phyloP scores from a whole-genome alignment of 2,888 invertebrate species.

The Diaphora mendica region DNA sequence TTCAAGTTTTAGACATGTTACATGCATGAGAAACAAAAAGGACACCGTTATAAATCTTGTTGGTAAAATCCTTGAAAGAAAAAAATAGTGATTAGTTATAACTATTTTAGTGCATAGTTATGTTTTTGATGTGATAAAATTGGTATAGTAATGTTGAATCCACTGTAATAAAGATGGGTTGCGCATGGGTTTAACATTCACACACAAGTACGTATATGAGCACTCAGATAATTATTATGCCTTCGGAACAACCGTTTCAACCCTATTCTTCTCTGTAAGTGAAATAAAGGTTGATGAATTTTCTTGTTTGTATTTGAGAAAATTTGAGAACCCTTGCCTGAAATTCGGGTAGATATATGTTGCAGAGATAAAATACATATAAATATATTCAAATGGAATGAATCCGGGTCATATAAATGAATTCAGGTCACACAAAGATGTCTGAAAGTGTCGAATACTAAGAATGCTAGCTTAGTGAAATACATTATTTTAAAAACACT shows the following conservation, averaged over 20 bases:
- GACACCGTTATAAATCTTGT: no score
- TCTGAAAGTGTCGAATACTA: background rate
- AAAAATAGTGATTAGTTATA: background rate
- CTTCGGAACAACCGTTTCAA: background rate
- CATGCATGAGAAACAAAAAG: no score
- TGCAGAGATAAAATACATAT: background rate
- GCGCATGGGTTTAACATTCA: background rate
- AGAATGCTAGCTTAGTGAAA: background rate
- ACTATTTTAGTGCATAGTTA: background rate
- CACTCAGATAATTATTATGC: background rate
- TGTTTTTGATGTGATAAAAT: background rate
- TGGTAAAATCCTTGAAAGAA: background rate
- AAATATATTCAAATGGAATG: background rate
- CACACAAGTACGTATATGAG: background rate
- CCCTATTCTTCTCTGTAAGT: background rate
- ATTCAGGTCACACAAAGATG: background rate
- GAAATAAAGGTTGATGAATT: background rate
- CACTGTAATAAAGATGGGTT: background rate
- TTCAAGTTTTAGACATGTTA: no score
- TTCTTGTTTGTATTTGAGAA: background rate
- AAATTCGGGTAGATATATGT: background rate
- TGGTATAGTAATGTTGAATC: background rate
- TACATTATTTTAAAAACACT: background rate
- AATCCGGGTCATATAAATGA: background rate
- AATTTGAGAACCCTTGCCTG: background rate